These are phyloP conservation scores for Heterocephalus glaber DNA, from an alignment of 2,113 vertebrate species.

Conservation along the genomic window DNA sequence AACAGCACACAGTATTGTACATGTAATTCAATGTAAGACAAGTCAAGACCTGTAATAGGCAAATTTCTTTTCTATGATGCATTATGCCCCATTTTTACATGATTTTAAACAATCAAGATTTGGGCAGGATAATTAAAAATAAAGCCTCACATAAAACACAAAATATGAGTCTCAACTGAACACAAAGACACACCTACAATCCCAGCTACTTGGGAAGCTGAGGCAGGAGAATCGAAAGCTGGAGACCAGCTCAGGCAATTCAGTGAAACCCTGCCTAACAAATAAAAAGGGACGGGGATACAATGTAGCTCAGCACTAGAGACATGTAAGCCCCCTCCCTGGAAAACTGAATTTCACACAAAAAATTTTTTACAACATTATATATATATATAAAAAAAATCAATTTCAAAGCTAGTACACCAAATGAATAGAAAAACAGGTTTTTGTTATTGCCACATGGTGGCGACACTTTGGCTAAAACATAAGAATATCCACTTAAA, in stretches of 20 bases:
- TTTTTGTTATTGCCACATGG: neutral
- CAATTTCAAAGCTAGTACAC: neutral
- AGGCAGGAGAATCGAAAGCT: neutral
- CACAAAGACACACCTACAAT: neutral
- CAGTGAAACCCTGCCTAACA: neutral
- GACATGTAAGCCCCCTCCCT: neutral
- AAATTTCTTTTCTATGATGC: neutral
- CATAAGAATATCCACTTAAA: neutral
- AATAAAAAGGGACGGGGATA: neutral
- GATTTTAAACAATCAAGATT: constrained; percentile 39
- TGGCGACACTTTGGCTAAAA: neutral
- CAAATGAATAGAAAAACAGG: neutral
- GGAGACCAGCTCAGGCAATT: neutral
- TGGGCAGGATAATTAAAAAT: neutral
- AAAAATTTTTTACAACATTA: neutral
- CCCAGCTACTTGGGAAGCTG: neutral
- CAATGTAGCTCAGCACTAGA: neutral
- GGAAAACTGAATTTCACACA: neutral
- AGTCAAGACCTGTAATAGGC: neutral
- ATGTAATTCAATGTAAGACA: neutral
- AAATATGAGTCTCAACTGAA: neutral
- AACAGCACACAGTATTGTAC: neutral
- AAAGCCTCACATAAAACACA: neutral
- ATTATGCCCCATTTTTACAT: neutral
- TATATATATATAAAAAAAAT: neutral